Conservation (phyloP, 2,888 invertebrate species). For the Autographa pulchrina region DNA sequence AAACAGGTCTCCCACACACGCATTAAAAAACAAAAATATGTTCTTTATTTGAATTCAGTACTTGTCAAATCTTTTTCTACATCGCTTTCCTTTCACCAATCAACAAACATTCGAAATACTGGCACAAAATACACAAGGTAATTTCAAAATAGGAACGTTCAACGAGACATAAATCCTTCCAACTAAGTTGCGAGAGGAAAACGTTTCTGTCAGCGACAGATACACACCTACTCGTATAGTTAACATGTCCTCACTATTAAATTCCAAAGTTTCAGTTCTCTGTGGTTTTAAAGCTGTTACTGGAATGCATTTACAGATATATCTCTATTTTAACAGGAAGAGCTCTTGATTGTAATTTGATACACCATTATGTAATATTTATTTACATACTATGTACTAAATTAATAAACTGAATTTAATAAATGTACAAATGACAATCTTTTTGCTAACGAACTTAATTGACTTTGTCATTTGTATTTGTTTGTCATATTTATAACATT, state of each 20-base stretch:
- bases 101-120: background rate
- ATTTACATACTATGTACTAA: too few relatives aligned
- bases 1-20: too few relatives aligned
- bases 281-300: background rate
- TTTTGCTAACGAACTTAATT: too few relatives aligned
- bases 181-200: constrained; percentile 22
- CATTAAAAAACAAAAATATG: too few relatives aligned
- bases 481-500: too few relatives aligned
- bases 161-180: constrained; percentile 12
- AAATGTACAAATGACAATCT: too few relatives aligned
- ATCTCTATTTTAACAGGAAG: background rate
- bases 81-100: background rate
- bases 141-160: background rate
- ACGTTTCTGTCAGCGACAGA: constrained; percentile 40
- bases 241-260: constrained; percentile 10
- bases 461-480: too few relatives aligned
- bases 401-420: too few relatives aligned
- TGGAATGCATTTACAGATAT: background rate
- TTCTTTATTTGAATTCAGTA: too few relatives aligned
- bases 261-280: constrained; percentile 12
- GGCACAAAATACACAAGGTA: background rate
- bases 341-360: background rate
- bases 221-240: constrained; percentile 18
- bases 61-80: background rate
- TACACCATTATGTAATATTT: too few relatives aligned